Base-by-base conservation (phyloP, 1,140 invertebrate species). In the Drosophila kohkoa region DNA sequence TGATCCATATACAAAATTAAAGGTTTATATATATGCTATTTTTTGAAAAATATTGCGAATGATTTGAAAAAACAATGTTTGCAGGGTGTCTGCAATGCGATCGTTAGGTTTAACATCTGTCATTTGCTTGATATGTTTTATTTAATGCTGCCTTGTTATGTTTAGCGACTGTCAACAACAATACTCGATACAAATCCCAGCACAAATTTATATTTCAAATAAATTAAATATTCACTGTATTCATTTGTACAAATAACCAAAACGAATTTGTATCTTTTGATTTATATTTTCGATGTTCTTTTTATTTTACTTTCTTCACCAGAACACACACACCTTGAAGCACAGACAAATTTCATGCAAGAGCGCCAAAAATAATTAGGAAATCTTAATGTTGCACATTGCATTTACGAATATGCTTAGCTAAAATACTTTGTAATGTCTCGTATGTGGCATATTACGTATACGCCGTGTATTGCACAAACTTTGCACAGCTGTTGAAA, bases 401-500 rank as follows among this genome's bases (percentile, higher is more conserved):
- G 63, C 60, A 68, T 35, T 68, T 41, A 28, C 25, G 20, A 48
- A 45, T 16, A 45, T 20, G 67, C 62, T 64, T 64, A 48, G 71
- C 45, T 66, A 25, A 25, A 25, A 25, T 25, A 55, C 68, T 58
- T 38, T 38, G 8, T 11, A 38, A 46, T 28, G 49, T 57, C 69
- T 59, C 57, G 41, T 60, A 51, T 75, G 32, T 54, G 35, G 5
- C n/a, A 59, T 52, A 78, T 80, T 81, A 82, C 85, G 83, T 87
- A 87, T 87, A 83, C 83, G 83, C 32, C 72, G 66, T 63, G 80
- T 88, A 55, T 75, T 51, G 51, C 75, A 60, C 68, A 63, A 51
- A 62, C 77, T 77, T 80, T 83, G 66, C 82, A 87, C 80, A 80
- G 82, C 79, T 82, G 74, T 83, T 72, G 41, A 73, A 77, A 78